Evolutionary conservation across 1,140 invertebrate genomes (phyloP), one percentile per base, ranked within the genome.

Genomic region (Cydia amplana): DNA sequence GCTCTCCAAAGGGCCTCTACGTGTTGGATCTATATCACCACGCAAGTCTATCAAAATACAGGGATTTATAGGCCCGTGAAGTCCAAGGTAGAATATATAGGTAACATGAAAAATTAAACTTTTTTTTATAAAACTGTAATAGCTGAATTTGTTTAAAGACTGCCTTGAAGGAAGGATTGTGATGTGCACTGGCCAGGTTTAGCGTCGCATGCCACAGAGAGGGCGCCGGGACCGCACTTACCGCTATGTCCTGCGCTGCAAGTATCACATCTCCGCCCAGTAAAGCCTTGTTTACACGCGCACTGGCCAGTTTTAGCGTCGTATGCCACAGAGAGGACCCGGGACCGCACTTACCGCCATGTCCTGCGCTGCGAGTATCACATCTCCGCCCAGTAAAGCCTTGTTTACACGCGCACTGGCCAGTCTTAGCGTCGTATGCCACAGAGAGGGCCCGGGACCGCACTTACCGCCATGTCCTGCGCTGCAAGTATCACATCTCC

Each of bases 341-440:
- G 25, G 25, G 25, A 25, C 25, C 28, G 28, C 28, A 4, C 74
- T 77, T 10, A 91, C 90, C 87, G 43, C 88, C 88, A 73, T 89
- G 80, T 75, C 85, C 85, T 0, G 32, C 23, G 0, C 77, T 79
- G 91, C 99, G 99, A 20, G 93, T 89, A 83, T 99, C 96, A 90
- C 99, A 99, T 43, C 96, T 95, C 77, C 95, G 93, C n/a, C 98
- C 98, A 2, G 95, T 94, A 84, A 97, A 98, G 75, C 96, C 95
- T 1, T 95, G 93, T 63, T 93, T 91, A 86, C 96, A 97, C 0
- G 94, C 91, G 93, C 98, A 99, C 77, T 96, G 95, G 2, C 98
- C 98, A 32, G 93, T 95, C 12, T 93, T 90, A 14, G 94, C 87
- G 82, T 99, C 95, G 93, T 98, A 99, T 65, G 94, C 87, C 40